phyloP scores from a whole-genome alignment of 2,888 invertebrate genomes.

The Acleris holmiana region DNA sequence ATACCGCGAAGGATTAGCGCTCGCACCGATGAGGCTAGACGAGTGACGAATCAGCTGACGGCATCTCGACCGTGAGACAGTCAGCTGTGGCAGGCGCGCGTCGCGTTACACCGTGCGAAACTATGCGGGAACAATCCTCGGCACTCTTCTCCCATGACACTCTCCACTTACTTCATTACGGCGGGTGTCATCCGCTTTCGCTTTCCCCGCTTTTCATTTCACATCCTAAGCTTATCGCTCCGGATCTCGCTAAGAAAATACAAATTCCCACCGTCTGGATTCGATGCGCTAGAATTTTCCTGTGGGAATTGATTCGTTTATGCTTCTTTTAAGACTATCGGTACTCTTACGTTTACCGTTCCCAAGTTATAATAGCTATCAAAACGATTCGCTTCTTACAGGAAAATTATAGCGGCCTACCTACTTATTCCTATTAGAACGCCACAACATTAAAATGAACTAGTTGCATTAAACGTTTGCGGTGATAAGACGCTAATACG shows the following conservation, averaged over 20 bases:
- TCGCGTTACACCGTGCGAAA: conserved; percentile 75
- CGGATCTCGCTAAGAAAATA: conserved; percentile 12
- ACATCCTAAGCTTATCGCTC: conserved; percentile 21
- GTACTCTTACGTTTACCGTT: conserved; percentile 6
- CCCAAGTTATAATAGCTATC: not conserved
- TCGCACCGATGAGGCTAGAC: conserved; percentile 38
- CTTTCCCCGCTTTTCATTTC: conserved; percentile 43
- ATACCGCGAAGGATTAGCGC: conserved; percentile 48
- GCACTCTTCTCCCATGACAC: conserved; percentile 45
- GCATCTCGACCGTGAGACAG: conserved; percentile 61
- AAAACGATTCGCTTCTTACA: not conserved
- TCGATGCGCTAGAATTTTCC: conserved; percentile 22
- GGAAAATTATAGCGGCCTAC: not conserved
- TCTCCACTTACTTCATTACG: conserved; percentile 46
- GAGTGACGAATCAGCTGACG: conserved; percentile 57
- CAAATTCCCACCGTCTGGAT: conserved; percentile 26
- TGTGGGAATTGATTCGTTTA: conserved; percentile 27
- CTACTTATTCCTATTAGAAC: too few relatives aligned
- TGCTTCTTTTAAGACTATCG: not conserved
- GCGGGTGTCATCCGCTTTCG: conserved; percentile 43
- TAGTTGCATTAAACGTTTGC: conserved; percentile 11
- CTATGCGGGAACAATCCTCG: conserved; percentile 57
- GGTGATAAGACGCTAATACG: conserved; percentile 49
- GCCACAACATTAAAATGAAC: not conserved
- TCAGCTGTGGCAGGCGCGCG: conserved; percentile 46